Conservation (phyloP, 2,113 vertebrate genomes). For the Oryzias celebensis region DNA sequence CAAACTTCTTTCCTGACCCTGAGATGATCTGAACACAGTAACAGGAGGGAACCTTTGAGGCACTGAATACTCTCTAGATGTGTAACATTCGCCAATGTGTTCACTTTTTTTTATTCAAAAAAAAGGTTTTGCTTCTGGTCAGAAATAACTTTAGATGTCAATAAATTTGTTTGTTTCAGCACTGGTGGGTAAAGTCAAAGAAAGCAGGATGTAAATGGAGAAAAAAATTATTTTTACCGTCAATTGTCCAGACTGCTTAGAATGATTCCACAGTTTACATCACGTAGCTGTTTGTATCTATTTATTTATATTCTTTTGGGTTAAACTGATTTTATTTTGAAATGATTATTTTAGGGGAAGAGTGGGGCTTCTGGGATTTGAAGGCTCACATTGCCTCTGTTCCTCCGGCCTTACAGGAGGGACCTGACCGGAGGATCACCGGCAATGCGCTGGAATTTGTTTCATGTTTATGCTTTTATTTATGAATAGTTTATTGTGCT, state of each 20-base stretch:
- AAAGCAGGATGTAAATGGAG: slow-evolving; percentile 28
- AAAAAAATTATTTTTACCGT: slow-evolving; percentile 54
- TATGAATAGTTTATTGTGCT: slow-evolving; percentile 71
- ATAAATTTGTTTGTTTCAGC: slow-evolving; percentile 63
- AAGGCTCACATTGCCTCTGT: slow-evolving; percentile 63
- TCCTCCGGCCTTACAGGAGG: slow-evolving; percentile 75
- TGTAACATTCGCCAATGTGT: slow-evolving; percentile 62
- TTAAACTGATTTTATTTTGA: slow-evolving; percentile 63
- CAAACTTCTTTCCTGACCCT: no score
- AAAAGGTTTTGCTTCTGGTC: slow-evolving; percentile 49
- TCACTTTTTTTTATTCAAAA: slow-evolving; percentile 45
- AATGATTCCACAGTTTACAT: slow-evolving; percentile 67
- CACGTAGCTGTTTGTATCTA: slow-evolving; percentile 67
- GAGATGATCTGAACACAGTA: slow-evolving; percentile 46
- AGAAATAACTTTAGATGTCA: slow-evolving; percentile 69
- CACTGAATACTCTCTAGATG: slow-evolving; percentile 47
- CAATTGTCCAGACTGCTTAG: slow-evolving; percentile 62
- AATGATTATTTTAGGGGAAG: slow-evolving; percentile 38
- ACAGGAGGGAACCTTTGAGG: slow-evolving; percentile 77
- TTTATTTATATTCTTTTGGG: slow-evolving; percentile 63
- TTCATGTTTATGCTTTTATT: slow-evolving; percentile 51
- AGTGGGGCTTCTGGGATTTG: slow-evolving; percentile 18
- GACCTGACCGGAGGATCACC: slow-evolving; percentile 68
- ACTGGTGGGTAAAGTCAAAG: slow-evolving; percentile 57
- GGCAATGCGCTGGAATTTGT: slow-evolving; percentile 60